These are phyloP conservation scores for Pammene fasciana DNA, from an alignment of 2,888 invertebrate species.

Conservation along the genomic window DNA sequence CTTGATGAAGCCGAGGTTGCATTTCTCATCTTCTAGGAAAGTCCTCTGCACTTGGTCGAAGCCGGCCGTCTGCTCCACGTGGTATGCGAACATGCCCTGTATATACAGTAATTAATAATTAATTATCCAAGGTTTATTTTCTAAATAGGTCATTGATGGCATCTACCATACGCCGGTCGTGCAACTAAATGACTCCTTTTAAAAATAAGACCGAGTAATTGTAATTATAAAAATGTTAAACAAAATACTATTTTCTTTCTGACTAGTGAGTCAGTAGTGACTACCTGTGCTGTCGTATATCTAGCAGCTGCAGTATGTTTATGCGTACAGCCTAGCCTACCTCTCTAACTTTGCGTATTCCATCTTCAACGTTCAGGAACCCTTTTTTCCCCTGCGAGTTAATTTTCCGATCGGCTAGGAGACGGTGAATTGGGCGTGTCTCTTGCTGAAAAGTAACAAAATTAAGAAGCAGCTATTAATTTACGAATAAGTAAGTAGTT, in stretches of 20 bases:
- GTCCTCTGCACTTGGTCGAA: conserved; percentile 44
- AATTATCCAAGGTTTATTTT: too few relatives aligned
- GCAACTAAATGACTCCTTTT: too few relatives aligned
- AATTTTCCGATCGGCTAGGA: conserved; percentile 36
- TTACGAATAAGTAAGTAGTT: too few relatives aligned
- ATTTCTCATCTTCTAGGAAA: conserved; percentile 45
- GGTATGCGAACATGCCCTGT: conserved; percentile 45
- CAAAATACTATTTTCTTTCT: too few relatives aligned
- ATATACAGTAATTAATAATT: not conserved
- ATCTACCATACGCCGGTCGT: too few relatives aligned
- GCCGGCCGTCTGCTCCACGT: conserved; percentile 44
- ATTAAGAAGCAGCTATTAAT: too few relatives aligned
- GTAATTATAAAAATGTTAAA: too few relatives aligned
- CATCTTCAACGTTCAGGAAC: conserved; percentile 39
- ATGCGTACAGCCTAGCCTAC: conserved; percentile 8
- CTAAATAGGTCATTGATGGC: too few relatives aligned
- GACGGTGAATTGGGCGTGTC: conserved; percentile 37
- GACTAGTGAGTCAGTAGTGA: too few relatives aligned
- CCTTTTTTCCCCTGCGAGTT: conserved; percentile 42
- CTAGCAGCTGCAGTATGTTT: not conserved
- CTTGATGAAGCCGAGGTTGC: conserved; percentile 44
- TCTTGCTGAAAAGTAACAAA: conserved; percentile 38
- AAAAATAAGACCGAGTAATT: too few relatives aligned
- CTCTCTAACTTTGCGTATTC: conserved; percentile 42
- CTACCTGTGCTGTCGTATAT: too few relatives aligned